These are phyloP conservation scores for Mercenaria mercenaria DNA, from an alignment of 1,140 invertebrate genomes.

Conservation along the genomic window DNA sequence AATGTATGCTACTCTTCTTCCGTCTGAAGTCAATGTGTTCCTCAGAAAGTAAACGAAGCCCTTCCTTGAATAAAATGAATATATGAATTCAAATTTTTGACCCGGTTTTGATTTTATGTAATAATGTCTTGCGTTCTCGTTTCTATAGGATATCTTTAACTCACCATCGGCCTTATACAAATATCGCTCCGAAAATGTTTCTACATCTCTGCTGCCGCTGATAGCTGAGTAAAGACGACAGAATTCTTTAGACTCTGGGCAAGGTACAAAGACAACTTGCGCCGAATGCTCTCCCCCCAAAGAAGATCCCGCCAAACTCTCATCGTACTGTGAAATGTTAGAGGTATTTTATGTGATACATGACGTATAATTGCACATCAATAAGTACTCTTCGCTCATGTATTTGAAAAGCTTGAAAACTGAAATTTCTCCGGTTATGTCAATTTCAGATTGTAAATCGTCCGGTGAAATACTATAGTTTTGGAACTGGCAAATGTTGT, in stretches of 20 bases:
- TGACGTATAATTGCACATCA: not conserved
- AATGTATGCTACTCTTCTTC: not conserved
- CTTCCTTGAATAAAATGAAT: conserved; percentile 25
- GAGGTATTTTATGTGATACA: not conserved
- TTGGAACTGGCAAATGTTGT: not conserved
- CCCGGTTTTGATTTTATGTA: conserved; percentile 19
- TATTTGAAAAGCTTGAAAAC: not conserved
- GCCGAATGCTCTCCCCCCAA: not conserved
- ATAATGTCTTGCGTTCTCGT: not conserved
- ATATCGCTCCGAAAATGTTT: not conserved
- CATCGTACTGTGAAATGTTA: not conserved
- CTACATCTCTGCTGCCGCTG: not conserved
- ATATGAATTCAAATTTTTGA: not conserved
- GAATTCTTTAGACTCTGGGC: not conserved
- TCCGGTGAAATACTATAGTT: not conserved
- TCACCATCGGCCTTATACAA: not conserved
- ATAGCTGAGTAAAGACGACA: not conserved
- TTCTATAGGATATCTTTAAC: not conserved
- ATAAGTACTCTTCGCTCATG: not conserved
- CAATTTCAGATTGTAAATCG: not conserved
- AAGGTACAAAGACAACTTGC: not conserved
- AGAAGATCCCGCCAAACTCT: not conserved
- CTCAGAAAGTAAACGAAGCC: conserved; percentile 4
- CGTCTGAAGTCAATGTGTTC: not conserved
- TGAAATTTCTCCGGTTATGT: not conserved